Percentiles rank a stretch among this genome's conserved stretches.
phyloP scores from a whole-genome alignment of 2,113 vertebrate genomes.

The Clarias magur region DNA sequence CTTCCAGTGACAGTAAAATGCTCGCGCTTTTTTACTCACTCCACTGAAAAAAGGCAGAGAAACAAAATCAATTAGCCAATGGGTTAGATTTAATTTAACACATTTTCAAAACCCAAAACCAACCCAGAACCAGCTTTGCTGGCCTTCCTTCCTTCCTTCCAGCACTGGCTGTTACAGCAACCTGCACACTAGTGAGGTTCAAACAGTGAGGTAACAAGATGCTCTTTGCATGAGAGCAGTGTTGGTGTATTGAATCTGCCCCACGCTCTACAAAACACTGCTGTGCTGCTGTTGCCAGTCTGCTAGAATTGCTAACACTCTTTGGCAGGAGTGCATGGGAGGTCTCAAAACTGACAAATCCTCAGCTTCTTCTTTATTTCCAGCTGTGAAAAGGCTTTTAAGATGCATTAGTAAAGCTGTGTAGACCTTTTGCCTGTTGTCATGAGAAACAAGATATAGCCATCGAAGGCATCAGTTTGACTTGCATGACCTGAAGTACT shows the following conservation, averaged over 20 bases:
- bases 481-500: neutral
- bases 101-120: neutral
- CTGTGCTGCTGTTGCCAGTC: constrained; percentile 36
- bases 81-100: neutral
- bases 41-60: neutral
- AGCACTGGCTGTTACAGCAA: constrained; percentile 30
- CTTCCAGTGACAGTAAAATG: neutral
- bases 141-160: neutral
- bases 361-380: constrained; percentile 8
- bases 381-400: constrained; percentile 28
- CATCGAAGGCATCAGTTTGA: neutral
- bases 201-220: constrained; percentile 43
- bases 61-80: neutral
- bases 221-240: constrained; percentile 42
- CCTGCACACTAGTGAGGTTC: constrained; percentile 13
- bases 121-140: neutral
- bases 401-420: neutral
- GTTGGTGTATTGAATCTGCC: neutral
- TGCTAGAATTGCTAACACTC: constrained; percentile 35
- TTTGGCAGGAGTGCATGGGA: constrained; percentile 35
- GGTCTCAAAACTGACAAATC: constrained; percentile 26
- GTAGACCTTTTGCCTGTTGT: neutral
- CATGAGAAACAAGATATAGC: neutral
- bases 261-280: constrained; percentile 31
- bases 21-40: neutral